phyloP scores from a whole-genome alignment of 2,888 invertebrate genomes.

The Gandaritis pyraliata region DNA sequence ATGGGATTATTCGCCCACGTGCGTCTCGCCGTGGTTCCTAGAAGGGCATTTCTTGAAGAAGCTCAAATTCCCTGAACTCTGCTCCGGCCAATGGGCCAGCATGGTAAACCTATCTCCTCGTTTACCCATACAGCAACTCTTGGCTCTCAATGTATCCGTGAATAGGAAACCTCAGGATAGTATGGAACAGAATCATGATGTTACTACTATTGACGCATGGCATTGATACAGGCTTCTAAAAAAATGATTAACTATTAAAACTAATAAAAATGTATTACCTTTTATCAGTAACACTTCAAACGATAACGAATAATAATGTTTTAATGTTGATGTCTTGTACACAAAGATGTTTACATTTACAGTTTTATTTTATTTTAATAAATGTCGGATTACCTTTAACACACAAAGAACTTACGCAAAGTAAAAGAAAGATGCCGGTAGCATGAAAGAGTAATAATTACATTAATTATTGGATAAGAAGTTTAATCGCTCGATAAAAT shows the following conservation, averaged over 20 bases:
- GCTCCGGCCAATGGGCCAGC: slow-evolving; percentile 91
- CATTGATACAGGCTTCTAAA: slow-evolving; percentile 43
- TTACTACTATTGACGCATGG: slow-evolving; percentile 70
- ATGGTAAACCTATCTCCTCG: slow-evolving; percentile 89
- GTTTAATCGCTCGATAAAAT: slow-evolving; percentile 27
- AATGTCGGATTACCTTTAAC: too few relatives aligned
- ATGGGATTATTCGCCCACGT: slow-evolving; percentile 88
- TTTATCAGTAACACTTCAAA: too few relatives aligned
- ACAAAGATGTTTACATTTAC: too few relatives aligned
- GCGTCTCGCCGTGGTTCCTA: slow-evolving; percentile 88
- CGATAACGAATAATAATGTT: too few relatives aligned
- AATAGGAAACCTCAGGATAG: slow-evolving; percentile 79
- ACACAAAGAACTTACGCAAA: neutral
- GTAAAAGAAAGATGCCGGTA: too few relatives aligned
- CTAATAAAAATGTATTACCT: too few relatives aligned
- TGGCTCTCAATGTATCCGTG: slow-evolving; percentile 78
- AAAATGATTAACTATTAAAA: too few relatives aligned
- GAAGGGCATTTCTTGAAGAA: slow-evolving; percentile 88
- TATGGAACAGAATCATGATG: slow-evolving; percentile 76
- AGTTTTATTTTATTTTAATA: too few relatives aligned
- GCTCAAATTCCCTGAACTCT: slow-evolving; percentile 89
- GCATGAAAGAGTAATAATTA: slow-evolving; percentile 18
- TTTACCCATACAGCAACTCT: slow-evolving; percentile 83
- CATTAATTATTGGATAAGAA: slow-evolving; percentile 18
- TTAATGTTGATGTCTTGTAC: too few relatives aligned